Evolutionary conservation across 1,140 invertebrate genomes (phyloP), one percentile per base, ranked within the genome.

Genomic region (Sitophilus oryzae): DNA sequence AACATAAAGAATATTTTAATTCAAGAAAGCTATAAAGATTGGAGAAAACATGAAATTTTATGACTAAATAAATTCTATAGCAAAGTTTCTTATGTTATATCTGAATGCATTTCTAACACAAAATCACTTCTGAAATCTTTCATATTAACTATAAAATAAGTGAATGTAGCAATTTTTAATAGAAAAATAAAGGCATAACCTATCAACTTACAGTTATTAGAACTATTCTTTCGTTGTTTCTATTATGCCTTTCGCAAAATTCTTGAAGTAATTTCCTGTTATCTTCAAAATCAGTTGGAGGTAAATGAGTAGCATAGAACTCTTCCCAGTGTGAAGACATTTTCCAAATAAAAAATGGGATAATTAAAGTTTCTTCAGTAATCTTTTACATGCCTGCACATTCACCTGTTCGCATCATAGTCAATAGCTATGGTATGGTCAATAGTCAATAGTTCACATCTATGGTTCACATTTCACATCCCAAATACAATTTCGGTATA

Each of bases 301-400:
- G 79, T 63, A 85, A 74, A 72, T 87, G 84, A 44, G 79, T 81
- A 19, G 81, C 79, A 71, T 86, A 91, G 74, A 90, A 91, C 66
- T 88, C 83, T 74, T 89, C 84, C 86, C 86, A 89, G 21, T 77
- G 75, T 35, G 77, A 74, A 45, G 74, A 72, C 74, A 81, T 81
- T 55, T 59, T 59, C 18, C 10, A 30, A 11, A 42, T 9, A 10
- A 41, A 0, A 11, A 23, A 38, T 14, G 20, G 10, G 5, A 42
- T 18, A 16, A 42, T 18, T 6, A 18, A 42, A 43, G 1, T 20
- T 2, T 6, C 4, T 3, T 22, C 8, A 10, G 9, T 5, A 8
- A 9, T 38, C 4, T 4, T 8, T 3, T 41, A 2, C 16, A 20
- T 42, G 14, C 1, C n/a, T 40, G 14, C 10, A 16, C 2, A 2